A percentile compares a stretch with the other conserved stretches of the same genome.
Evolutionary conservation across 2,113 vertebrate species (phyloP).

Genomic region (Prolemur simus): DNA sequence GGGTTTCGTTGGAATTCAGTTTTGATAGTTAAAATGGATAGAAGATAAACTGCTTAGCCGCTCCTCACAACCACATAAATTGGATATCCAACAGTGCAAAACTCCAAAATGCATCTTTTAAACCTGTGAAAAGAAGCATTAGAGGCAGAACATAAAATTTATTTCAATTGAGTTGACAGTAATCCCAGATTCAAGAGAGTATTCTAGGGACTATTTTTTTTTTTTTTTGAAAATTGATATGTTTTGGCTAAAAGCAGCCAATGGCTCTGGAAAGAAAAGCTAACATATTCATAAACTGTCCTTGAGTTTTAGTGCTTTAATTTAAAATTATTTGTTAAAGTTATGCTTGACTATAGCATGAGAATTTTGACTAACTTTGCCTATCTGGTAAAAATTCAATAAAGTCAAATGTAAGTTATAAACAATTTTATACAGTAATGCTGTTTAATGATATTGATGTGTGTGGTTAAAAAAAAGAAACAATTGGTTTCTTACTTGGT

Average conservation of each 20-base stretch:
- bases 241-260: background rate
- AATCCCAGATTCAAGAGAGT: constrained; percentile 6
- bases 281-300: background rate
- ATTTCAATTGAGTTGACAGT: constrained; percentile 51
- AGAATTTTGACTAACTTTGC: background rate
- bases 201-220: background rate
- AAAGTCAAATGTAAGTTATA: background rate
- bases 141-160: constrained; percentile 56
- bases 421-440: constrained; percentile 7
- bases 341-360: background rate
- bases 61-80: constrained; percentile 9
- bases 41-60: constrained; percentile 60
- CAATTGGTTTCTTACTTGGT: constrained; percentile 10
- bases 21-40: constrained; percentile 13
- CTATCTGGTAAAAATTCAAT: background rate
- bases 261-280: constrained; percentile 16
- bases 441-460: background rate
- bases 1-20: constrained; percentile 42
- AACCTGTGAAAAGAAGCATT: constrained; percentile 55
- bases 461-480: background rate
- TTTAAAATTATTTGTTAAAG: constrained; percentile 22
- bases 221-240: constrained; percentile 52
- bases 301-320: constrained; percentile 12
- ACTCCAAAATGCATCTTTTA: constrained; percentile 49
- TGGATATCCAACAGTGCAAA: constrained; percentile 55